These are phyloP conservation scores for Protonibea diacanthus DNA, from an alignment of 2,797 vertebrate genomes.

Conservation along the genomic window DNA sequence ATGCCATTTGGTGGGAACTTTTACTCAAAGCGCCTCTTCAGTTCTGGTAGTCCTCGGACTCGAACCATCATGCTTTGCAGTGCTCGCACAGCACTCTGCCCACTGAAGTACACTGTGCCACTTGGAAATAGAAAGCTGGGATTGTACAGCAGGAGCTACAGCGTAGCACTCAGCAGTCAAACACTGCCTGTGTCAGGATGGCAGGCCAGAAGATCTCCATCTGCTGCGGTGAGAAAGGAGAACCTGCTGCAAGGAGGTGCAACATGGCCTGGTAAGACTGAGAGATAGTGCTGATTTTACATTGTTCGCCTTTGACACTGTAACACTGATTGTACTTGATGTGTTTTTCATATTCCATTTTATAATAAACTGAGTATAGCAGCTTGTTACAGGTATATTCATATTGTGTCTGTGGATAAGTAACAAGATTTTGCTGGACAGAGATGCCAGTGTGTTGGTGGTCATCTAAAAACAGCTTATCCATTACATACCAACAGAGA, in stretches of 20 bases:
- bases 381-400: background rate
- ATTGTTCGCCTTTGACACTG: background rate
- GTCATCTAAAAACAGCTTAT: background rate
- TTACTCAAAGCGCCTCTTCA: slow-evolving; percentile 41
- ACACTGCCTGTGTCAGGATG: background rate
- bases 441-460: background rate
- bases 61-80: background rate
- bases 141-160: slow-evolving; percentile 32
- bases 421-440: background rate
- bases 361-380: background rate
- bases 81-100: background rate
- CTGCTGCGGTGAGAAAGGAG: slow-evolving; percentile 11
- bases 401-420: background rate
- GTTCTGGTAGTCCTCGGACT: slow-evolving; percentile 5
- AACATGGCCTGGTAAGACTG: slow-evolving; percentile 63
- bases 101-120: background rate
- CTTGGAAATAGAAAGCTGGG: slow-evolving; percentile 7
- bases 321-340: background rate
- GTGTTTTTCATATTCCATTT: background rate
- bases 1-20: slow-evolving; percentile 21
- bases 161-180: slow-evolving; percentile 12
- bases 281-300: background rate
- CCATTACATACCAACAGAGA: background rate
- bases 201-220: slow-evolving; percentile 24
- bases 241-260: slow-evolving; percentile 50